These are phyloP conservation scores for Caenorhabditis panamensis DNA, from an alignment of 2,888 invertebrate species.

Conservation along the genomic window DNA sequence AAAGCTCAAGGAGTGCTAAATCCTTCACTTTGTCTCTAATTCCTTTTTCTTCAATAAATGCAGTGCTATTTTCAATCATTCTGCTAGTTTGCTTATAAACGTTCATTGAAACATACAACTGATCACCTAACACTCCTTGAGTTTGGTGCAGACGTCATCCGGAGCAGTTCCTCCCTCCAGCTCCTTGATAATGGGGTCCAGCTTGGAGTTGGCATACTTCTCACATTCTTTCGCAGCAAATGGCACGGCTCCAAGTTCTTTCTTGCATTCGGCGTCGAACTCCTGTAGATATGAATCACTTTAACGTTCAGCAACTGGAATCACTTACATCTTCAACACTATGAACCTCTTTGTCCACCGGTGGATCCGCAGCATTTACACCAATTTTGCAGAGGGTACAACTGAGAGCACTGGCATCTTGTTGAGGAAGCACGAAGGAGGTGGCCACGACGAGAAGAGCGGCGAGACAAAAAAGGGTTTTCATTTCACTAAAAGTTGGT, in stretches of 20 bases:
- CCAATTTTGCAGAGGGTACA: constrained; percentile 63
- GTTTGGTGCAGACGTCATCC: constrained; percentile 59
- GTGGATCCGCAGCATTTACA: constrained; percentile 56
- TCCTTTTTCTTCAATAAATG: not conserved
- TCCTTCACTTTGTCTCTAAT: not conserved
- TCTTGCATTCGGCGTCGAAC: constrained; percentile 64
- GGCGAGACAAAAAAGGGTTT: constrained; percentile 40
- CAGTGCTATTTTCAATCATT: not conserved
- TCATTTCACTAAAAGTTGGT: too few species aligned
- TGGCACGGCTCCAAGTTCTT: constrained; percentile 42
- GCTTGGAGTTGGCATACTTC: constrained; percentile 47
- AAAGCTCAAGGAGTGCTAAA: constrained; percentile 60
- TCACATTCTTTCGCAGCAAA: constrained; percentile 50
- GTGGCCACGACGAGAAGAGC: constrained; percentile 43
- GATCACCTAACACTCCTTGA: not conserved
- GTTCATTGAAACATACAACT: too few species aligned
- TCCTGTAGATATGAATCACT: constrained; percentile 30
- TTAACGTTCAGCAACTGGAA: not conserved
- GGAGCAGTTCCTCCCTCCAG: constrained; percentile 66
- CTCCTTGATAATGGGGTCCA: constrained; percentile 62
- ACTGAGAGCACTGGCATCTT: constrained; percentile 31
- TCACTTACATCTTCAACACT: constrained; percentile 57
- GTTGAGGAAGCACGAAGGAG: constrained; percentile 52
- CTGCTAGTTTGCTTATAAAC: not conserved
- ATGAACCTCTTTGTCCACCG: constrained; percentile 58